phyloP scores from a whole-genome alignment of 2,797 vertebrate species.

The Sebastes steindachneri region DNA sequence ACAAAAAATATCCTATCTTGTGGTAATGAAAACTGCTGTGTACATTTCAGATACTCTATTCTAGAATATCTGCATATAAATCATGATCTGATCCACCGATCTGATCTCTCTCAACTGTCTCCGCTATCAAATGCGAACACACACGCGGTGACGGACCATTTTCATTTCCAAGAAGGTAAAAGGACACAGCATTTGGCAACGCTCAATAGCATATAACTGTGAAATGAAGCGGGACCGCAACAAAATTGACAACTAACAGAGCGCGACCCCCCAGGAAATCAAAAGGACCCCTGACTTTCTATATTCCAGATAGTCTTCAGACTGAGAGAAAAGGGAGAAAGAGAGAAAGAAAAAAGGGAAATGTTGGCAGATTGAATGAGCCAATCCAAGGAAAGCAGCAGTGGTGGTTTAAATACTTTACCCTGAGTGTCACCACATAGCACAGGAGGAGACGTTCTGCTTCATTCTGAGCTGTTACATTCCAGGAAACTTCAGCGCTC shows the following conservation, averaged over 20 bases:
- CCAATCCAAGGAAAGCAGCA: slow-evolving; percentile 31
- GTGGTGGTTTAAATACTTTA: slow-evolving; percentile 65
- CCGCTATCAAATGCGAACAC: slow-evolving; percentile 18
- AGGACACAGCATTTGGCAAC: slow-evolving; percentile 57
- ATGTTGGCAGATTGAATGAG: slow-evolving; percentile 17
- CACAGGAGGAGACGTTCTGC: slow-evolving; percentile 36
- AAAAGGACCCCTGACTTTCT: slow-evolving; percentile 54
- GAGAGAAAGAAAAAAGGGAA: slow-evolving; percentile 12
- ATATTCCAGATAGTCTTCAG: slow-evolving; percentile 8
- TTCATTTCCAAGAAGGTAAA: slow-evolving; percentile 62
- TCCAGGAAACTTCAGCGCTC: slow-evolving; percentile 35
- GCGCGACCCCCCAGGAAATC: slow-evolving; percentile 56
- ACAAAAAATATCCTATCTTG: not conserved
- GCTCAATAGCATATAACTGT: slow-evolving; percentile 54
- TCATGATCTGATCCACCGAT: slow-evolving; percentile 47
- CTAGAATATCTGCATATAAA: slow-evolving; percentile 50
- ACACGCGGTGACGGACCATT: slow-evolving; percentile 32
- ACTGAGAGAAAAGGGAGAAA: slow-evolving; percentile 26
- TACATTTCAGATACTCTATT: slow-evolving; percentile 28
- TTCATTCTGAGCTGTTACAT: slow-evolving; percentile 50
- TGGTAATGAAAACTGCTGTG: slow-evolving; percentile 31
- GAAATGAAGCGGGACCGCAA: slow-evolving; percentile 65
- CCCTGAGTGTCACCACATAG: slow-evolving; percentile 62
- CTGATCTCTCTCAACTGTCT: slow-evolving; percentile 15
- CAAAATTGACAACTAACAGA: slow-evolving; percentile 71